Base-by-base conservation (phyloP, 2,888 invertebrate species). In the Dione juno region DNA sequence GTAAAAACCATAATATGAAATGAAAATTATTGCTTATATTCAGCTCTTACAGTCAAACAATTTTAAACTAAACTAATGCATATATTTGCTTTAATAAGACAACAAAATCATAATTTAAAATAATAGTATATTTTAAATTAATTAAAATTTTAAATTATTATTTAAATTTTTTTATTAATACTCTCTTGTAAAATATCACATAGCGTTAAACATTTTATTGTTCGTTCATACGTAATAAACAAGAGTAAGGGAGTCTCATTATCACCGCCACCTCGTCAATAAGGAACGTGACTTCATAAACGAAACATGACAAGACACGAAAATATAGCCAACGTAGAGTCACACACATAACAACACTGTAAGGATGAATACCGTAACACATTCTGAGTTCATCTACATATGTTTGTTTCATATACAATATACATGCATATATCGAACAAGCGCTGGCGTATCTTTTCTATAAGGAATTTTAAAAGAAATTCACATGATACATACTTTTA, bases 231-330 rank as follows among this genome's bases (percentile, higher is more conserved):
- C 48, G 7, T 67, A 57, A 50, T 50, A 64, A 64, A 50, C 50
- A 45, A 37, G 58, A 58, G 37, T 16, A 67, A 48, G 57, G 67
- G 61, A 28, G 28, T 37, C 45, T 67, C 57, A 48, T 67, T 67
- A 57, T 40, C 35, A 48, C 45, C 48, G 67, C 67, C 58, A 67
- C 67, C 67, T 67, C 58, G 57, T 67, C 58, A 67, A 57, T 67
- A 53, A 48, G 67, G 28, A 48, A 67, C 67, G 67, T 67, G 67
- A 67, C 67, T 67, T 67, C 67, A 64, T 57, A 57, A 57, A 50
- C 57, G 57, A 67, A 57, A 67, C 37, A 67, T 67, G 43, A 50
- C 48, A 37, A 13, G 64, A 16, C 48, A 35, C 19, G 19, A 64
- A 64, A 64, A 40, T 64, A 64, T 64, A 50, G 37, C 64, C 64